Evolutionary conservation across 2,113 vertebrate species (phyloP).

Genomic region (Chaetodon trifascialis): DNA sequence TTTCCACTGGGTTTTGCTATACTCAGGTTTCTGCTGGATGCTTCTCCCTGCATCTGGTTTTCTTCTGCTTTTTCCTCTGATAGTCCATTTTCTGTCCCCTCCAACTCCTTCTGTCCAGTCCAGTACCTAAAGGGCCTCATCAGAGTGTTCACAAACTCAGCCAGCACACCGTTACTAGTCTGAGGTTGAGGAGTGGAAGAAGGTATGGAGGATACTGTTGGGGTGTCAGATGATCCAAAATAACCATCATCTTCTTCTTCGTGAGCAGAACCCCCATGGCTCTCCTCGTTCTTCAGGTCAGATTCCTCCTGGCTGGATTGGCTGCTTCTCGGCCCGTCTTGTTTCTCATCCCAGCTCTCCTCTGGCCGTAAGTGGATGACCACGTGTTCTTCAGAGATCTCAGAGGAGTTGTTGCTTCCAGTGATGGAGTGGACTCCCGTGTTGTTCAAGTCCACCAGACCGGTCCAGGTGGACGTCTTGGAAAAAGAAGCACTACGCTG

Average conservation of each 20-base stretch:
- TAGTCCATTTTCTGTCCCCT: constrained; percentile 20
- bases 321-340: background rate
- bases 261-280: constrained; percentile 75
- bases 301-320: constrained; percentile 44
- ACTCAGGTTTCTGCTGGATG: constrained; percentile 54
- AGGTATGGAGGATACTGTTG: constrained; percentile 27
- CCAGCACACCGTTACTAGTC: constrained; percentile 75
- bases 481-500: constrained; percentile 43
- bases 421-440: constrained; percentile 66
- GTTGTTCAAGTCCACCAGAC: constrained; percentile 71
- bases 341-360: constrained; percentile 56
- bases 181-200: constrained; percentile 71
- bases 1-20: constrained; percentile 51
- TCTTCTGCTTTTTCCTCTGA: constrained; percentile 45
- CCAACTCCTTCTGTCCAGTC: constrained; percentile 50
- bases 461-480: constrained; percentile 76
- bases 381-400: constrained; percentile 84
- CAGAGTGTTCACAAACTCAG: constrained; percentile 81
- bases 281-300: constrained; percentile 62
- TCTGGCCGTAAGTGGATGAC: constrained; percentile 75
- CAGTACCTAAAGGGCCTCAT: constrained; percentile 82
- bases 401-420: constrained; percentile 73
- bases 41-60: constrained; percentile 48
- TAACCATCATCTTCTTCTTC: constrained; percentile 66
- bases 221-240: constrained; percentile 51